These are phyloP conservation scores for Idris sp. DNA, from an alignment of 1,140 invertebrate species.

Conservation along the genomic window DNA sequence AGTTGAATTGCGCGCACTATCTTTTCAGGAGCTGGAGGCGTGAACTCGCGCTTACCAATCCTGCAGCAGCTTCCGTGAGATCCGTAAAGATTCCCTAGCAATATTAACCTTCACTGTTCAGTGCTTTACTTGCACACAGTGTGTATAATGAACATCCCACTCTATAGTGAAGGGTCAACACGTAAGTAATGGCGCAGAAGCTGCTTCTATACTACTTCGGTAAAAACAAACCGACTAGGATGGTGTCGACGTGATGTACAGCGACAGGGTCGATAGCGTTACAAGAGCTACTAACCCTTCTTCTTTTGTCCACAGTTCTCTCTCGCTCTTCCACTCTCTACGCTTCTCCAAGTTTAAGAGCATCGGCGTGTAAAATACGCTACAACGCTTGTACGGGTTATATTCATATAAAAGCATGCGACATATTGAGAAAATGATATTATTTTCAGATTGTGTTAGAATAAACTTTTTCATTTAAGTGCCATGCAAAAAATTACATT, in stretches of 20 bases:
- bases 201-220: slow-evolving; percentile 71
- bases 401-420: slow-evolving; percentile 50
- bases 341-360: slow-evolving; percentile 41
- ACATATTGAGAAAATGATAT: slow-evolving; percentile 29
- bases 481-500: too few relatives aligned
- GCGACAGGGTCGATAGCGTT: slow-evolving; percentile 78
- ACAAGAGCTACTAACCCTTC: slow-evolving; percentile 78
- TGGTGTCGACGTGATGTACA: slow-evolving; percentile 79
- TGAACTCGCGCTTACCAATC: slow-evolving; percentile 55
- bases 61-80: slow-evolving; percentile 57
- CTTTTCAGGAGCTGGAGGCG: slow-evolving; percentile 48
- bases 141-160: slow-evolving; percentile 47
- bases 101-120: slow-evolving; percentile 45
- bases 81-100: slow-evolving; percentile 47
- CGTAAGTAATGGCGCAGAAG: slow-evolving; percentile 75
- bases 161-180: slow-evolving; percentile 40
- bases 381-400: slow-evolving; percentile 51
- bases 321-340: slow-evolving; percentile 20
- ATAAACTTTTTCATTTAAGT: not conserved
- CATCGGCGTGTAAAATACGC: slow-evolving; percentile 57
- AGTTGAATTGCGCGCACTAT: slow-evolving; percentile 31
- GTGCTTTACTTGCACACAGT: slow-evolving; percentile 30
- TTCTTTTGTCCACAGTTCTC: slow-evolving; percentile 43
- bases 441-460: slow-evolving; percentile 22
- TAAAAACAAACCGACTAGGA: slow-evolving; percentile 71